phyloP scores from a whole-genome alignment of 2,888 invertebrate species.

The Agapetus fuscipes region DNA sequence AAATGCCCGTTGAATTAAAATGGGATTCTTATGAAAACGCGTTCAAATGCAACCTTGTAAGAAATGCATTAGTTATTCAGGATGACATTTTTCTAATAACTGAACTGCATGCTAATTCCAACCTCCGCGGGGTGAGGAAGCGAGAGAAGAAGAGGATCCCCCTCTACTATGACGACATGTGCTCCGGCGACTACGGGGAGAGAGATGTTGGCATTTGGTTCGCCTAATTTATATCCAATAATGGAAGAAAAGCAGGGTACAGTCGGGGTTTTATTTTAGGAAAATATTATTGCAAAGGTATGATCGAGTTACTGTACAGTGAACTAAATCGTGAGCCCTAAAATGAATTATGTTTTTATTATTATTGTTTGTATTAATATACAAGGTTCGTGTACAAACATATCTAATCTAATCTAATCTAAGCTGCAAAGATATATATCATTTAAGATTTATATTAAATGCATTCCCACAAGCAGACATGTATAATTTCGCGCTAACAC shows the following conservation, averaged over 20 bases:
- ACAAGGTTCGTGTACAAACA: too few species aligned
- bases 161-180: conserved; percentile 15
- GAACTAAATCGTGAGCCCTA: not conserved
- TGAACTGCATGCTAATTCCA: conserved; percentile 11
- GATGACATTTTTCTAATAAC: conserved; percentile 6
- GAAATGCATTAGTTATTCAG: conserved; percentile 11
- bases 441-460: too few species aligned
- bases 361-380: too few species aligned
- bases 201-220: conserved; percentile 14
- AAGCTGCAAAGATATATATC: too few species aligned
- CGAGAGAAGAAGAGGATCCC: too few species aligned
- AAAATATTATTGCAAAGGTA: conserved; percentile 20
- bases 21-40: not conserved
- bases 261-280: conserved; percentile 20
- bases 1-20: too few species aligned
- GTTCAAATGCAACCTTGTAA: not conserved
- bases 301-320: conserved; percentile 14
- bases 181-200: conserved; percentile 7
- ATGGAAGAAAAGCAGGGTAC: conserved; percentile 19
- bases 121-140: too few species aligned
- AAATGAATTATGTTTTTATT: too few species aligned
- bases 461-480: too few species aligned
- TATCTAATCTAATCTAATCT: too few species aligned
- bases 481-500: too few species aligned
- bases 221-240: conserved; percentile 22